phyloP scores from a whole-genome alignment of 2,113 vertebrate genomes.

The Quiscalus mexicanus region DNA sequence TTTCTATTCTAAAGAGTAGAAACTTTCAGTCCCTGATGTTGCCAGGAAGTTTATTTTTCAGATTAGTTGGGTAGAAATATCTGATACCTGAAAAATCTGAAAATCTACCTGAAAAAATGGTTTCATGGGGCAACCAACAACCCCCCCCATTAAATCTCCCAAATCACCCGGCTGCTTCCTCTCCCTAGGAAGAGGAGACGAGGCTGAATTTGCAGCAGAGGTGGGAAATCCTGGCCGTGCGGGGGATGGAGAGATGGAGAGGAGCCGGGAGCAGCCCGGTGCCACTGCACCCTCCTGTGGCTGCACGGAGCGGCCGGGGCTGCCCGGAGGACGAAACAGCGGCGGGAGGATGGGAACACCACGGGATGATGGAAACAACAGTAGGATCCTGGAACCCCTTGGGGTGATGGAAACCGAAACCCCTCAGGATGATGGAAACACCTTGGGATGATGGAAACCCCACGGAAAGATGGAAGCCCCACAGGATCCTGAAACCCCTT shows the following conservation, averaged over 20 bases:
- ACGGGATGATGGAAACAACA: not conserved
- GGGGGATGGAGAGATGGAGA: not conserved
- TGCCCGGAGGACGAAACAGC: accelerated
- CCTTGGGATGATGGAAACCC: no score
- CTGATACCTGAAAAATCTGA: not conserved
- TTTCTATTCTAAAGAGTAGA: no score
- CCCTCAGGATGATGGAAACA: not conserved
- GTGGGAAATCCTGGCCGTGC: accelerated
- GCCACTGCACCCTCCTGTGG: constrained; percentile 31
- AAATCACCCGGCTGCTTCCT: not conserved
- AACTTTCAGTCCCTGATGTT: not conserved
- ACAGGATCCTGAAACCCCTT: accelerated
- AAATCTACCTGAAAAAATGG: not conserved
- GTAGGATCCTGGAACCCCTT: not conserved
- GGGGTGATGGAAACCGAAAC: not conserved
- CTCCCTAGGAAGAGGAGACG: not conserved
- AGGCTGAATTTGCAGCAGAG: not conserved
- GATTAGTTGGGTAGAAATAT: not conserved
- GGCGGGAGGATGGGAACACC: not conserved
- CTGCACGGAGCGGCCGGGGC: accelerated
- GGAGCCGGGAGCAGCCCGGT: not conserved
- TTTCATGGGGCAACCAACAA: accelerated
- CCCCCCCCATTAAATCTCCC: not conserved
- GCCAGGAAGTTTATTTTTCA: not conserved
- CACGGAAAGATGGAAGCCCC: no score